Percentiles rank a stretch among this genome's conserved stretches.
phyloP scores from a whole-genome alignment of 2,797 vertebrate genomes.

The Syngnathus acus region DNA sequence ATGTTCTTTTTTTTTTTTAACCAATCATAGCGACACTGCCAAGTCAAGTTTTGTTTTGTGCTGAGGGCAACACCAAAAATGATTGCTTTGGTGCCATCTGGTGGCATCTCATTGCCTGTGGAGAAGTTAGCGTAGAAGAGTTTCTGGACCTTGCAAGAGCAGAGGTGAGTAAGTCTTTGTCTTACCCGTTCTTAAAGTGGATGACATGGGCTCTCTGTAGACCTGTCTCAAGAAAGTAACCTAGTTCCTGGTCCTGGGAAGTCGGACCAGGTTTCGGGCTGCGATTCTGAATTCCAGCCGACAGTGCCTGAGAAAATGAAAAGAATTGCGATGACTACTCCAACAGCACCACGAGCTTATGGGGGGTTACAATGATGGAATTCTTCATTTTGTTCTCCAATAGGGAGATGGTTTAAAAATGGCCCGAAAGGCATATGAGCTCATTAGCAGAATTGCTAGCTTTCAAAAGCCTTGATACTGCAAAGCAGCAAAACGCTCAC shows the following conservation, averaged over 20 bases:
- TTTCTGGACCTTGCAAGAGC: too few relatives aligned
- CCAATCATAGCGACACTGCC: background rate
- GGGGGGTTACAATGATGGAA: background rate
- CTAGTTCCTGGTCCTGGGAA: constrained; percentile 91
- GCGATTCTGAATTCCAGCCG: constrained; percentile 91
- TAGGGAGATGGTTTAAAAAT: background rate
- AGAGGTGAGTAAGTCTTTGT: constrained; percentile 1
- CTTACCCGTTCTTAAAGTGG: constrained; percentile 98
- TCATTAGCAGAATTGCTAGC: background rate
- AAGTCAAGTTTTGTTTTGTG: background rate
- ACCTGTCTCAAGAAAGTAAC: constrained; percentile 96
- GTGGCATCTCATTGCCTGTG: too few relatives aligned
- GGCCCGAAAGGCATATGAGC: background rate
- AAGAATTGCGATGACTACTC: background rate
- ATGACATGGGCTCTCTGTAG: constrained; percentile 97
- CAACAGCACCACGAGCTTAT: background rate
- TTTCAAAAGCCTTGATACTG: background rate
- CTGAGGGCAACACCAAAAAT: background rate
- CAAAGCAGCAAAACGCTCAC: constrained; percentile 49
- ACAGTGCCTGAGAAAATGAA: constrained; percentile 71
- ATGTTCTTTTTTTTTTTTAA: background rate
- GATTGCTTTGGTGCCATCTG: too few relatives aligned
- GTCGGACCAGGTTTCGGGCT: constrained; percentile 92
- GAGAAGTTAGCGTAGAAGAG: too few relatives aligned
- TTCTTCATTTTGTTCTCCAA: background rate